phyloP scores from a whole-genome alignment of 2,113 vertebrate species.

The Lepus timidus region DNA sequence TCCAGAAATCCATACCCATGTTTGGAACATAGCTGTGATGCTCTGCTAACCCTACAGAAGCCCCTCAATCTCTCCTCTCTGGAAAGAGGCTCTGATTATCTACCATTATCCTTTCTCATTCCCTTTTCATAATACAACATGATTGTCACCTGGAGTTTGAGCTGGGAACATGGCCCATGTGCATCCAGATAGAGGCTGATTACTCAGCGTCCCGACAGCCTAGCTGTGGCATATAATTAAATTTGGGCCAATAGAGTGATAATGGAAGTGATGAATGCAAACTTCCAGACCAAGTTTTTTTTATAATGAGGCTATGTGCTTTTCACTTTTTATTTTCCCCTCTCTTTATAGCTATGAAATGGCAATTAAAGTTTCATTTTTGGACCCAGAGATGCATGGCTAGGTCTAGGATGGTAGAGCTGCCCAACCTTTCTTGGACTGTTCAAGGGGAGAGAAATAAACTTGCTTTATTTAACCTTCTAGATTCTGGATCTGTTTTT shows the following conservation, averaged over 20 bases:
- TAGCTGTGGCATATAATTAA: conserved; percentile 50
- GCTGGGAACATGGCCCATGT: background rate
- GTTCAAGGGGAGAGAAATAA: background rate
- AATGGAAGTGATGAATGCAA: conserved; percentile 26
- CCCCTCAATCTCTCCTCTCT: background rate
- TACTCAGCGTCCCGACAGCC: background rate
- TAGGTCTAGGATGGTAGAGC: background rate
- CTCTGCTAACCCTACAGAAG: background rate
- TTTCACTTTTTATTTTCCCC: background rate
- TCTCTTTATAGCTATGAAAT: background rate
- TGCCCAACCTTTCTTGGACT: background rate
- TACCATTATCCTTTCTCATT: background rate
- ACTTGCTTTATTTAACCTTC: background rate
- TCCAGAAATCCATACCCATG: background rate
- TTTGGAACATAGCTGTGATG: background rate
- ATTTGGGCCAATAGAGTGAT: conserved; percentile 52
- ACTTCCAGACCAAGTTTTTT: conserved; percentile 16
- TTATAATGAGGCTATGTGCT: background rate
- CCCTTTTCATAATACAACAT: background rate
- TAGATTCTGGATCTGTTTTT: background rate
- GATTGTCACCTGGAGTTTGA: background rate
- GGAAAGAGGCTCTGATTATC: background rate
- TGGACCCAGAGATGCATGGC: background rate
- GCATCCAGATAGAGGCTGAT: background rate
- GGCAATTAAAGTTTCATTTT: background rate